Conservation (phyloP, 1,140 invertebrate genomes). For the Hirudo medicinalis region DNA sequence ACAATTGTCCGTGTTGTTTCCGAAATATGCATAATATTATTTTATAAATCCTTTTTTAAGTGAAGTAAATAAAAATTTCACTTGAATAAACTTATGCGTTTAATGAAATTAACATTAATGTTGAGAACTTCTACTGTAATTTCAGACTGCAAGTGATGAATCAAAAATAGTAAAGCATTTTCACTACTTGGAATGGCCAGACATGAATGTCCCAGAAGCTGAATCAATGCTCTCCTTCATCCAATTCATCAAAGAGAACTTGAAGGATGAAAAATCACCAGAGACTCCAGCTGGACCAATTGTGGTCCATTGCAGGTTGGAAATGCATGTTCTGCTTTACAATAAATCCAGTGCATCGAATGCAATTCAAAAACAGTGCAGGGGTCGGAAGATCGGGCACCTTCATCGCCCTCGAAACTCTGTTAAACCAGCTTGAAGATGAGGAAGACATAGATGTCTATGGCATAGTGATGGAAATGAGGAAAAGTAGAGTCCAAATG, state of each 20-base stretch:
- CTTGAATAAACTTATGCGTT: no score
- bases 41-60: no score
- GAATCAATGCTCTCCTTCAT: conserved; percentile 74
- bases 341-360: neutral
- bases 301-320: conserved; percentile 70
- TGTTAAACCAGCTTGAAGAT: conserved; percentile 5
- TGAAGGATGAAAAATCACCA: conserved; percentile 28
- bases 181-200: conserved; percentile 97
- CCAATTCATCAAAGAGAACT: conserved; percentile 52
- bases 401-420: conserved; percentile 1
- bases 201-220: conserved; percentile 96
- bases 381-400: conserved; percentile 1
- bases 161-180: conserved; percentile 42
- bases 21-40: no score
- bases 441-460: conserved; percentile 5
- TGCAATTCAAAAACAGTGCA: neutral
- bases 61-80: no score
- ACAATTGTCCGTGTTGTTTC: no score
- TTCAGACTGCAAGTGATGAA: no score
- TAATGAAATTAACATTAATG: no score
- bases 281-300: conserved; percentile 53
- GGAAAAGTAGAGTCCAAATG: neutral
- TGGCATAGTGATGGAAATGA: neutral
- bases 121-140: no score
- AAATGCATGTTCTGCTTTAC: neutral